Evolutionary conservation across 2,113 vertebrate genomes (phyloP).

Genomic region (Chloroceryle aenea): DNA sequence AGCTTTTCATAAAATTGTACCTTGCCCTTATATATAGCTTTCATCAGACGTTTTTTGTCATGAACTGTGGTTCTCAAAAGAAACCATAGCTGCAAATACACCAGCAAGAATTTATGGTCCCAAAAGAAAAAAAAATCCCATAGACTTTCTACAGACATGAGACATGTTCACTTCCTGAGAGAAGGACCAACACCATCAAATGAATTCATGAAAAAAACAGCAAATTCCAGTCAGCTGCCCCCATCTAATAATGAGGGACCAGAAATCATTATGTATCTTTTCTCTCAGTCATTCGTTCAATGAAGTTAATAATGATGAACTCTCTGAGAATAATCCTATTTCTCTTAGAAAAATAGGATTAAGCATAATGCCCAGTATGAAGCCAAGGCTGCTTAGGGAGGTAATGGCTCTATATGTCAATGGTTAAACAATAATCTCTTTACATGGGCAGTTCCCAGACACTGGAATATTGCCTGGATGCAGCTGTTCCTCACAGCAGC

Average conservation of each 20-base stretch:
- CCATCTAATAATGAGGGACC: background rate
- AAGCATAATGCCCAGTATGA: background rate
- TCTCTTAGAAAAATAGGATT: background rate
- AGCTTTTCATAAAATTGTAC: background rate
- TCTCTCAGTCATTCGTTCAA: background rate
- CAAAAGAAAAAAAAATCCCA: background rate
- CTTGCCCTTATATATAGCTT: background rate
- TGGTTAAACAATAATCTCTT: background rate
- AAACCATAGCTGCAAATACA: background rate
- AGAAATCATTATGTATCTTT: background rate
- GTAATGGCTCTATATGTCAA: background rate
- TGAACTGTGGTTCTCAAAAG: background rate
- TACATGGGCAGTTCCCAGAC: background rate
- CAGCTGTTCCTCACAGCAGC: background rate
- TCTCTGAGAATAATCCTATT: constrained; percentile 10
- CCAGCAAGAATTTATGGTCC: background rate
- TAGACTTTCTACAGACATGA: background rate
- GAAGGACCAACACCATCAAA: background rate
- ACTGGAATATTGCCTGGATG: background rate
- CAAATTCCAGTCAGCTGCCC: background rate
- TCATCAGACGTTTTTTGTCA: background rate
- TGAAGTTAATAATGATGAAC: constrained; percentile 14
- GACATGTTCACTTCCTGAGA: background rate
- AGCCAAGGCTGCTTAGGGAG: background rate
- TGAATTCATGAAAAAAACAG: background rate